phyloP scores from a whole-genome alignment of 2,113 vertebrate species.

The Coreoperca whiteheadi region DNA sequence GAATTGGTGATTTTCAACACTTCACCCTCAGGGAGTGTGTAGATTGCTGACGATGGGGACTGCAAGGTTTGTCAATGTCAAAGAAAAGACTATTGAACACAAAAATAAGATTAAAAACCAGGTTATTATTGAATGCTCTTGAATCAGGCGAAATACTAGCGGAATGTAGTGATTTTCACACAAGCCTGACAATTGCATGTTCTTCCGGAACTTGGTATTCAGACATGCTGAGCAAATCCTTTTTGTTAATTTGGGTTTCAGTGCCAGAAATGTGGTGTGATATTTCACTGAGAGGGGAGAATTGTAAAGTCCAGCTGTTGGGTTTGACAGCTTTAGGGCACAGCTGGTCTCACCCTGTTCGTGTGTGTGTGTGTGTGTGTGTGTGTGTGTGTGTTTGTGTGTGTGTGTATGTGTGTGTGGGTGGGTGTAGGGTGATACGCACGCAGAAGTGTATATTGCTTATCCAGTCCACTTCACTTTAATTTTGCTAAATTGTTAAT shows the following conservation, averaged over 20 bases:
- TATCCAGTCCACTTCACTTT: constrained; percentile 2
- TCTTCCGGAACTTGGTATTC: constrained; percentile 60
- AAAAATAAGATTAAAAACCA: neutral
- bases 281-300: constrained; percentile 81
- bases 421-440: neutral
- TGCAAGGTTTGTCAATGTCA: constrained; percentile 48
- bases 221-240: constrained; percentile 80
- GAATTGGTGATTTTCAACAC: constrained; percentile 77
- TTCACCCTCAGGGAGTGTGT: constrained; percentile 43
- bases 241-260: constrained; percentile 82
- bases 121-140: neutral
- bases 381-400: neutral
- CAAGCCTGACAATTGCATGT: constrained; percentile 53
- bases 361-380: constrained; percentile 17
- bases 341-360: constrained; percentile 66
- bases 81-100: neutral
- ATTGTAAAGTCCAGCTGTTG: constrained; percentile 86
- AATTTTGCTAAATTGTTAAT: constrained; percentile 17
- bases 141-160: neutral
- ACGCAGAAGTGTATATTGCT: constrained; percentile 10
- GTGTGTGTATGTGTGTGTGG: constrained; percentile 4
- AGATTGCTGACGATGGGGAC: constrained; percentile 40
- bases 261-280: constrained; percentile 82
- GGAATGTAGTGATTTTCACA: constrained; percentile 68
- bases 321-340: constrained; percentile 67